Evolutionary conservation across 1,140 invertebrate species (phyloP).

Genomic region (Magallana angulata): DNA sequence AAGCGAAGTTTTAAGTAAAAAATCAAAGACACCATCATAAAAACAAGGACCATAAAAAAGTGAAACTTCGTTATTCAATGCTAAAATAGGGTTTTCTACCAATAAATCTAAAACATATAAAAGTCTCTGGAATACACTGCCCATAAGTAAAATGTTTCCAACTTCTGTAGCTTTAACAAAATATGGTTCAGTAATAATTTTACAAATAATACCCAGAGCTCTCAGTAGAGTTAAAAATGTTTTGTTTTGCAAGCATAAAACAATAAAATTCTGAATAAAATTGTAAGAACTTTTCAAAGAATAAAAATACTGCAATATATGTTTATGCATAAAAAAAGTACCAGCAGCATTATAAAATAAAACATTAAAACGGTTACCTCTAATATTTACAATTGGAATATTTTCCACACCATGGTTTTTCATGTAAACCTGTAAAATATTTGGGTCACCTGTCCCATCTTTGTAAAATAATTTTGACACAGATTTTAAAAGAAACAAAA

Average conservation of each 20-base stretch:
- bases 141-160: neutral
- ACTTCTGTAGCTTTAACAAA: neutral
- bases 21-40: neutral
- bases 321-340: too few relatives aligned
- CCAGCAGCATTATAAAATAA: too few relatives aligned
- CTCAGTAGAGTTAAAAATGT: neutral
- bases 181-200: conserved; percentile 37
- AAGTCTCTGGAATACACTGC: neutral
- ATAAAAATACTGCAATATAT: too few relatives aligned
- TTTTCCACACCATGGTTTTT: too few relatives aligned
- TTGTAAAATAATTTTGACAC: too few relatives aligned
- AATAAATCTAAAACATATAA: neutral
- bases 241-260: neutral
- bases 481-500: neutral
- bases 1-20: neutral
- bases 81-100: neutral
- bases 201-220: conserved; percentile 29
- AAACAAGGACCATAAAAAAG: neutral
- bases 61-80: neutral
- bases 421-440: too few relatives aligned
- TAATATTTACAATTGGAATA: too few relatives aligned
- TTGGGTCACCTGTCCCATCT: too few relatives aligned
- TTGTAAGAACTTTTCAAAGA: too few relatives aligned
- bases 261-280: too few relatives aligned
- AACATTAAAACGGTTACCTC: too few relatives aligned